A percentile compares a stretch with the other conserved stretches of the same genome.
phyloP scores from a whole-genome alignment of 2,888 invertebrate genomes.

The Pandemis heparana region DNA sequence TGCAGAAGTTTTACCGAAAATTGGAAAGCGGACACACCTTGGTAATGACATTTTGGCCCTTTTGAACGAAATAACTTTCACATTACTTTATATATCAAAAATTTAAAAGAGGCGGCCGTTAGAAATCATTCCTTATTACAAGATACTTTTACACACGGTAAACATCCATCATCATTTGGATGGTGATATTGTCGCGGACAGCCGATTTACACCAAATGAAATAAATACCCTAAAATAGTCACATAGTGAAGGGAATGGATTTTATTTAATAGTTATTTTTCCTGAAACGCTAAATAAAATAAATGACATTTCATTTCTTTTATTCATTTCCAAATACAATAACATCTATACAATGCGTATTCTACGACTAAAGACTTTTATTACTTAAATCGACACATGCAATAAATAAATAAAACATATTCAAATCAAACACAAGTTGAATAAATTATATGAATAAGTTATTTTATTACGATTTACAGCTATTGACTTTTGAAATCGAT shows the following conservation, averaged over 20 bases:
- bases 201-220: no score
- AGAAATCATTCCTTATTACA: no score
- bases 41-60: no score
- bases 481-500: slow-evolving; percentile 59
- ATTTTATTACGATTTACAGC: slow-evolving; percentile 50
- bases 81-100: no score
- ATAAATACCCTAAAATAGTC: no score
- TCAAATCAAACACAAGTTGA: slow-evolving; percentile 45
- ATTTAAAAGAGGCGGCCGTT: no score
- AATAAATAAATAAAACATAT: slow-evolving; percentile 57
- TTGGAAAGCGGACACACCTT: no score
- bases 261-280: slow-evolving; percentile 1
- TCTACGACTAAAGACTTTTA: slow-evolving; percentile 80
- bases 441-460: slow-evolving; percentile 54
- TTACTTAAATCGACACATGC: slow-evolving; percentile 77
- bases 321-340: slow-evolving; percentile 84
- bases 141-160: no score
- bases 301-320: slow-evolving; percentile 68
- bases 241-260: neutral
- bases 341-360: slow-evolving; percentile 85
- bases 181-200: no score
- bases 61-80: no score
- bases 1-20: no score
- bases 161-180: no score
- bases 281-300: slow-evolving; percentile 47